phyloP scores from a whole-genome alignment of 2,888 invertebrate genomes.

The Synergus itoensis region DNA sequence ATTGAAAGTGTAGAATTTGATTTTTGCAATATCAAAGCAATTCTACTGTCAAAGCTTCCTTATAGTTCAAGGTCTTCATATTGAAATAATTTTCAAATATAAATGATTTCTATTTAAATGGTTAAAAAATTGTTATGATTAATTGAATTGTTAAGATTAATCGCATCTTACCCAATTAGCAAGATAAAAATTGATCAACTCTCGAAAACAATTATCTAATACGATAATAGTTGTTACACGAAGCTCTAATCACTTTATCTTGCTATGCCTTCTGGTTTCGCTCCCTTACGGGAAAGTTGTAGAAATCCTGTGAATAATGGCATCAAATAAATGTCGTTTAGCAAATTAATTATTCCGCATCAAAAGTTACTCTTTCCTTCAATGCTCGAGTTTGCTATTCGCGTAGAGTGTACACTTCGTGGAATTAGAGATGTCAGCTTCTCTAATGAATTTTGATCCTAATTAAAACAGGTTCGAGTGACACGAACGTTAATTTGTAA shows the following conservation, averaged over 20 bases:
- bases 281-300: not conserved
- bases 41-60: not conserved
- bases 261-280: not conserved
- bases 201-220: not conserved
- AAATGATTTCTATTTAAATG: too few species aligned
- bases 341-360: slow-evolving; percentile 35
- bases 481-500: slow-evolving; percentile 39
- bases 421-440: slow-evolving; percentile 38
- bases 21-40: not conserved
- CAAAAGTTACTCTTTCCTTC: slow-evolving; percentile 36
- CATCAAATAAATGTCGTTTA: slow-evolving; percentile 39
- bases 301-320: slow-evolving; percentile 32
- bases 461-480: slow-evolving; percentile 37
- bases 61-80: too few species aligned
- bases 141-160: too few species aligned
- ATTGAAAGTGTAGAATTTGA: not conserved
- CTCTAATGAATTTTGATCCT: slow-evolving; percentile 41
- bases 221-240: not conserved
- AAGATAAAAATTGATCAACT: not conserved
- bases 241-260: slow-evolving; percentile 27
- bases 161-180: not conserved
- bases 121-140: too few species aligned
- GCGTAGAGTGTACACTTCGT: slow-evolving; percentile 8
- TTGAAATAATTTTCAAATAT: too few species aligned
- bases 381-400: slow-evolving; percentile 1